Base-by-base conservation (phyloP, 2,888 invertebrate species). In the Melieria picta region DNA sequence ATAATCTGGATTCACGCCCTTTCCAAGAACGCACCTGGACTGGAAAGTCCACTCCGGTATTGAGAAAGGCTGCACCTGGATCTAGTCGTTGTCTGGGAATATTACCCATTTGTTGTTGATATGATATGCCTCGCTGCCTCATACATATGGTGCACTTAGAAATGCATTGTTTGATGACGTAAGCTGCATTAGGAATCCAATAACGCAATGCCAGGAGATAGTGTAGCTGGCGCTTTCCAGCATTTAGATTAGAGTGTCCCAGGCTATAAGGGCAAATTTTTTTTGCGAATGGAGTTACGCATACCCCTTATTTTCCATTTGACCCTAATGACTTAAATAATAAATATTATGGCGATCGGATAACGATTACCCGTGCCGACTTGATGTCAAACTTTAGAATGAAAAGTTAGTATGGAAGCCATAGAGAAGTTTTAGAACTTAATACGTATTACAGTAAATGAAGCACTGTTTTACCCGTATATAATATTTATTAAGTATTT, bases 71-170 rank as follows among this genome's bases (percentile, higher is more conserved):
- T 9, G 72, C n/a, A 6, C 67, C 66, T 30, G 71, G 72, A 43
- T 74, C 64, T 16, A 79, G 13, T 9, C 77, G 68, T 46, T 72
- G 62, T 7, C 42, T 9, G 7, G 76, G 79, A n/a, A 78, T 11
- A 10, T 70, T 69, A 65, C 72, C 76, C 77, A 79, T 78, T 50
- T 75, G 60, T 62, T 77, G 75, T n/a, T 69, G 46, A 46, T 66
- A 74, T 0, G 72, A 57, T 30, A 66, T 60, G 13, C 58, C 69
- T 3, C 72, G 64, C 7, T 70, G 68, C 52, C 73, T 47, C 55
- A 73, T 72, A 9, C 75, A 76, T 7, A 60, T 74, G 65, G 55
- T 58, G 47, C 75, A 76, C 42, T 68, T 72, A 57, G 62, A 77
- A 7, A 76, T 74, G 56, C 61, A 64, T 45, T 62, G 71, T 60